Percentiles rank a stretch among this genome's conserved stretches.
Conservation (phyloP, 2,888 invertebrate genomes). For the Ennomos quercinarius region DNA sequence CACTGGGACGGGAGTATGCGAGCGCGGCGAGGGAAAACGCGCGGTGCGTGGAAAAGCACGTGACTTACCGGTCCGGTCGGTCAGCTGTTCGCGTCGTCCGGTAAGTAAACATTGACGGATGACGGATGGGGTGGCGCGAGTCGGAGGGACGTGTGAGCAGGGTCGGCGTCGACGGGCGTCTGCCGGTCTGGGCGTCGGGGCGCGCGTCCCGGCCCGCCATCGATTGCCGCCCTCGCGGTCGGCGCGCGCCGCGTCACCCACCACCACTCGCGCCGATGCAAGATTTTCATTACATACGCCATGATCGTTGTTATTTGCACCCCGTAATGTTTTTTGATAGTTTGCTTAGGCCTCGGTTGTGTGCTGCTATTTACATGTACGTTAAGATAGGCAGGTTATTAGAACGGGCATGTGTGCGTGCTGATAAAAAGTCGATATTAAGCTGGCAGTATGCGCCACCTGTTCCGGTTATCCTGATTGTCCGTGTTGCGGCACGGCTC, state of each 20-base stretch:
- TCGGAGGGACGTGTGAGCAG: constrained; percentile 71
- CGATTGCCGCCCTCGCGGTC: constrained; percentile 80
- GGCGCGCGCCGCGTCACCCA: constrained; percentile 74
- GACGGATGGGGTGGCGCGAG: constrained; percentile 69
- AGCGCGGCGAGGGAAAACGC: constrained; percentile 44
- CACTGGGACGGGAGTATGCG: constrained; percentile 48
- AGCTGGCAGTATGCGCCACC: constrained; percentile 60
- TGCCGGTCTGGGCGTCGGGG: constrained; percentile 87
- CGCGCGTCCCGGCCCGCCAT: constrained; percentile 84
- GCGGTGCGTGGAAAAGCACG: constrained; percentile 64
- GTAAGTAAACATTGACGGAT: constrained; percentile 81
- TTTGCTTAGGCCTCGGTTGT: constrained; percentile 69
- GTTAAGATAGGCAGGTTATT: constrained; percentile 51
- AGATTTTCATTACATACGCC: constrained; percentile 84
- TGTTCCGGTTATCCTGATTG: constrained; percentile 66
- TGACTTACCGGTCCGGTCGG: constrained; percentile 83
- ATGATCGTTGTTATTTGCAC: constrained; percentile 84
- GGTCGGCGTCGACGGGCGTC: constrained; percentile 84
- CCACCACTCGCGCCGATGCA: constrained; percentile 60
- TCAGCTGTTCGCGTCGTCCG: constrained; percentile 82
- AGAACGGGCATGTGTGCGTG: constrained; percentile 51
- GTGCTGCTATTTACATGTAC: constrained; percentile 53
- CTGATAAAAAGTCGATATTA: constrained; percentile 66
- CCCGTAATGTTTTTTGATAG: constrained; percentile 83
- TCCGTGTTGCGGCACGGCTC: constrained; percentile 56